Base-by-base conservation (phyloP, 2,888 invertebrate species). In the Apamea sordens region DNA sequence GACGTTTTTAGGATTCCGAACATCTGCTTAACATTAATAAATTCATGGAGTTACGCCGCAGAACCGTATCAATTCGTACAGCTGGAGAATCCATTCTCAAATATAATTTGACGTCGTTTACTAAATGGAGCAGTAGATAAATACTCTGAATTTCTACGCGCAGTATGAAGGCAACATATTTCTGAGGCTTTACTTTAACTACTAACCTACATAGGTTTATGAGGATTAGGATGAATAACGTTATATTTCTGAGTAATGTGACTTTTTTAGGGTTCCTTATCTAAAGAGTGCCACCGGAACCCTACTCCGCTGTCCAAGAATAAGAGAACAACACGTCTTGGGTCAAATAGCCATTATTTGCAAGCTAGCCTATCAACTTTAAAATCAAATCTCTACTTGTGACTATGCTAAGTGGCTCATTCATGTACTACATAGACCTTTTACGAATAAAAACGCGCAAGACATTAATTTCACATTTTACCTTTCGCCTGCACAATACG, bases 21-120 rank as follows among this genome's bases (percentile, higher is more conserved):
- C 59, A 76, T 69, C 63, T 79, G 77, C 78, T 80, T 77, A 76
- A 77, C 59, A 76, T 82, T 73, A 70, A 83, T 79, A 77, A 72
- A 89, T 89, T 89, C 86, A 83, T 72, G 74, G 44, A 68, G 74
- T 68, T 78, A 84, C 77, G 74, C 53, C 68, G 36, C 76, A 41
- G 67, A 76, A 67, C 68, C 61, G 77, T 78, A 77, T 85, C 82
- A 80, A 78, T 83, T 76, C 63, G 47, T 53, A 81, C 59, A 65
- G 59, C 71, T 61, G 41, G 61, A 50, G 69, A 83, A 88, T 82
- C 85, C 80, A 89, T 88, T 36, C 36, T 36, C 36, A 36, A 36
- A 36, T 36, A 36, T 36, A 5, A 36, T 36, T 81, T 73, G 61
- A 70, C 32, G 68, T 80, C 77, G 78, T 75, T 75, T 65, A 53